Base-by-base conservation (phyloP, 2,113 vertebrate species). In the Xenopus laevis region DNA sequence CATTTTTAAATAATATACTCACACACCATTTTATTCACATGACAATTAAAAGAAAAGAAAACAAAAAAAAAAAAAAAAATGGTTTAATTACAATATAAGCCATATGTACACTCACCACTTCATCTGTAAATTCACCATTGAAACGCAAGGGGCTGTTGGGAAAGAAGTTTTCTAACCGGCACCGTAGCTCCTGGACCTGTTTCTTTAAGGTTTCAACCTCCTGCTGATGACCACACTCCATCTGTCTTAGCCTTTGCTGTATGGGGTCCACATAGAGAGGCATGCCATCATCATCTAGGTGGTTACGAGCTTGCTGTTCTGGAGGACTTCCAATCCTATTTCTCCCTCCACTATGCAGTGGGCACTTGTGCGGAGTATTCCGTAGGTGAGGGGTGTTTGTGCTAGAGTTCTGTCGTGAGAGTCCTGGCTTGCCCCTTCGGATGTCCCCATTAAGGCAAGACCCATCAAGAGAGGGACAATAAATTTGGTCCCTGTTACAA, bases 151-250 rank as follows among this genome's bases (percentile, higher is more conserved):
- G 88, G 71, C 89, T 88, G 0, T 82, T 83, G 30, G 93, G 87
- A 65, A 93, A 92, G 79, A 96, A 96, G 77, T 90, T 96, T 89
- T 99, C 95, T 84, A 98, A 82, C n/a, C 93, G 92, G 82, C 92
- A 97, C 87, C 87, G 94, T 72, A 99, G 81, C 82, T 99, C 95
- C 81, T 98, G 96, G 53, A 99, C 94, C 84, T 99, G 97, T 78
- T 94, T 97, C 88, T 97, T 98, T 79, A 99, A 83, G 3, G 91
- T 94, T 83, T 99, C 97, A 79, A 98, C 97, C 79, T 99, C 97
- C 72, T 95, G 91, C 84, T 96, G 96, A 73, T 99, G 96, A 0
- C 95, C 95, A 0, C 89, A 94, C 80, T 98, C 97, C 0, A 99
- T 98, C 88, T 99, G 97, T 27, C 96, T 92, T 81, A 99, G 86